A percentile compares a stretch with the other conserved stretches of the same genome.
phyloP scores from a whole-genome alignment of 2,797 vertebrate species.

The Austrolebias charrua region DNA sequence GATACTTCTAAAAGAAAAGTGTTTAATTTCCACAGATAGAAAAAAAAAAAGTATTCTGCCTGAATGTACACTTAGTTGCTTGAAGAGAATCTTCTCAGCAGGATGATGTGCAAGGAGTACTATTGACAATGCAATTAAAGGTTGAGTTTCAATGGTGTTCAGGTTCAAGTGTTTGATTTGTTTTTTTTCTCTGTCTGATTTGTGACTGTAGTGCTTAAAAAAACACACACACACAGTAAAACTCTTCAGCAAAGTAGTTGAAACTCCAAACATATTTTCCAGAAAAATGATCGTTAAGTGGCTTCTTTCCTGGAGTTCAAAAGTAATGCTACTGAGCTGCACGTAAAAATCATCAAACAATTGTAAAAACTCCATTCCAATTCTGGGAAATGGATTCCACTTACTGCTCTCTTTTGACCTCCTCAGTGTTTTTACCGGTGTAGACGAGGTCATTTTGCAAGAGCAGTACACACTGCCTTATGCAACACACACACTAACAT shows the following conservation, averaged over 20 bases:
- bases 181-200: not conserved
- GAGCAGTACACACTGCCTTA: not conserved
- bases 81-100: not conserved
- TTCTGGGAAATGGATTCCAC: not conserved
- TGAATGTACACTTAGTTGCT: not conserved
- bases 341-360: not conserved
- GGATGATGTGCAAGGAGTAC: not conserved
- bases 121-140: not conserved
- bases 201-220: not conserved
- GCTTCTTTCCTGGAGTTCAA: not conserved
- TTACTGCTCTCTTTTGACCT: not conserved
- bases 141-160: not conserved
- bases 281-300: not conserved
- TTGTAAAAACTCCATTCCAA: not conserved
- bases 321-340: not conserved
- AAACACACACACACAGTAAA: not conserved
- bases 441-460: not conserved
- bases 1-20: no score
- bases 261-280: not conserved
- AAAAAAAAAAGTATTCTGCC: no score
- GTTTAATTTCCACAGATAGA: no score
- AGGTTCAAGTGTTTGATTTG: not conserved
- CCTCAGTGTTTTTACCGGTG: not conserved
- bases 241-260: not conserved
- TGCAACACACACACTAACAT: not conserved